Percentiles rank a stretch among this genome's conserved stretches.
phyloP scores from a whole-genome alignment of 2,888 invertebrate species.

The Heliconius charithonia region DNA sequence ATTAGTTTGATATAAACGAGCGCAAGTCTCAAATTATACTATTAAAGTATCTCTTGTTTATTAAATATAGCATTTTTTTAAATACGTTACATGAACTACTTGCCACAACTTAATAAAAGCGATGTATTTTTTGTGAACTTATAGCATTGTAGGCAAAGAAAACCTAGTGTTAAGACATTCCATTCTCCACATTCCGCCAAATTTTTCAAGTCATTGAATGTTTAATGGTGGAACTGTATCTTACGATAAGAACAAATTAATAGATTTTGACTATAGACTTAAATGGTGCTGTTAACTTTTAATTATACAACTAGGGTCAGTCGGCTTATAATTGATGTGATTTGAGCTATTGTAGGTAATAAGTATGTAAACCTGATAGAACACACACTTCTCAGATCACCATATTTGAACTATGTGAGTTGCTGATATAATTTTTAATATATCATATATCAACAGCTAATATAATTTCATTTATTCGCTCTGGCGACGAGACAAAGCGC shows the following conservation, averaged over 20 bases:
- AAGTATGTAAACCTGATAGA: neutral
- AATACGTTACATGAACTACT: neutral
- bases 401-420: neutral
- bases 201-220: too few species aligned
- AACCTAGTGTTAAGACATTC: neutral
- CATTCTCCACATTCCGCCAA: too few species aligned
- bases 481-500: too few species aligned
- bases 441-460: too few species aligned
- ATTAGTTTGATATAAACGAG: conserved; percentile 5
- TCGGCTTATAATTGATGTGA: neutral
- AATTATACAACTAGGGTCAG: neutral
- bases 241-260: neutral
- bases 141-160: too few species aligned
- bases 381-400: too few species aligned
- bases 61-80: neutral
- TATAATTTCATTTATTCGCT: too few species aligned
- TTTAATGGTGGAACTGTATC: too few species aligned
- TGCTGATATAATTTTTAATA: too few species aligned
- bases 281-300: neutral
- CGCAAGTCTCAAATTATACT: conserved; percentile 7
- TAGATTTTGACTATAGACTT: neutral
- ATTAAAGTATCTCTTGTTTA: conserved; percentile 2
- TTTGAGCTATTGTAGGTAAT: neutral
- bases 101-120: neutral
- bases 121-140: neutral